Conservation (phyloP, 1,140 invertebrate genomes). For the Chymomyza costata region DNA sequence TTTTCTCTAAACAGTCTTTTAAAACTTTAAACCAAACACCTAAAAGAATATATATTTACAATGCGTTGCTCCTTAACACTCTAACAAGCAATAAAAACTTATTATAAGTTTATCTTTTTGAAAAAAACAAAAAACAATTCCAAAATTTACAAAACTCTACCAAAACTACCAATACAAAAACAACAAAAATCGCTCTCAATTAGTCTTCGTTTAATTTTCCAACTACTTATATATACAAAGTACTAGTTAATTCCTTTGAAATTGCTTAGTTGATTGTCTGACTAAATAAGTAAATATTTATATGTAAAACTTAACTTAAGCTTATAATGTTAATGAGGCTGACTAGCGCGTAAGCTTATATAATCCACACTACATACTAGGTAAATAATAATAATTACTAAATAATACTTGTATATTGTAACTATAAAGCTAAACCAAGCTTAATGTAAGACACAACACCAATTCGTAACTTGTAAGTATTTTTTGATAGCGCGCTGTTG, state of each 20-base stretch:
- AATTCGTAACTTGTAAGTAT: conserved; percentile 62
- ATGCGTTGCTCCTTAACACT: conserved; percentile 19
- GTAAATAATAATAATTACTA: conserved; percentile 23
- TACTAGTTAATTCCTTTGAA: too few species aligned
- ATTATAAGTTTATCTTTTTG: conserved; percentile 24
- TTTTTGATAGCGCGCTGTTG: conserved; percentile 27
- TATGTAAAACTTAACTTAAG: conserved; percentile 44
- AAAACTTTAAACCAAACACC: conserved; percentile 19
- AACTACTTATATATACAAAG: conserved; percentile 13
- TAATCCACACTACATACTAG: conserved; percentile 22
- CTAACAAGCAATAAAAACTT: conserved; percentile 6
- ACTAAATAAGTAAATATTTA: conserved; percentile 14
- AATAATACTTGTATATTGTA: conserved; percentile 21
- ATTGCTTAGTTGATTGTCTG: conserved; percentile 24
- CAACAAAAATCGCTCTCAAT: conserved; percentile 41
- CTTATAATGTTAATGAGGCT: conserved; percentile 71
- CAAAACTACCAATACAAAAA: conserved; percentile 39
- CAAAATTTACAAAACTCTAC: conserved; percentile 52
- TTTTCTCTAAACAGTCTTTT: too few species aligned
- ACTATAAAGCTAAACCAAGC: conserved; percentile 28
- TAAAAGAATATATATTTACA: conserved; percentile 32
- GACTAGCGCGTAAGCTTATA: conserved; percentile 34
- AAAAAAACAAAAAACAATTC: conserved; percentile 12
- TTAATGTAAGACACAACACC: conserved; percentile 58
- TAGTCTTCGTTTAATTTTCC: conserved; percentile 50